Base-by-base conservation (phyloP, 2,888 invertebrate species). In the Anticlea derivata region DNA sequence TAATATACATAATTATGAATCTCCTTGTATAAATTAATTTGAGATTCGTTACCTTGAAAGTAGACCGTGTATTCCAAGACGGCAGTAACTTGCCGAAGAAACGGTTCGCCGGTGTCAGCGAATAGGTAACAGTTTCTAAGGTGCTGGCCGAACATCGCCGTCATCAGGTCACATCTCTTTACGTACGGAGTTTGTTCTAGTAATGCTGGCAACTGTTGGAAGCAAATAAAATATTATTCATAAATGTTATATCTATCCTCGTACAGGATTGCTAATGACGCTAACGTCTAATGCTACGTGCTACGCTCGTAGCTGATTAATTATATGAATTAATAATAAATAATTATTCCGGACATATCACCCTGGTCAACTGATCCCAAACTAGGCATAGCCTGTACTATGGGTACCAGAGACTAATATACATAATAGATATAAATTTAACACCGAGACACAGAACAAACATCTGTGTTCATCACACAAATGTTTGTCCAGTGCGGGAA, bases 121-220 rank as follows among this genome's bases (percentile, higher is more conserved):
- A 92, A 92, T 17, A 92, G 64, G 65, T 88, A 91, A 55, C 91
- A 91, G 61, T 82, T 84, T 41, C 86, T 67, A 55, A 92, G 64
- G 58, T 92, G 85, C 41, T 88, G 83, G 7, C 91, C 87, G 50
- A 92, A 92, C 80, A 92, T 84, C 1, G 87, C 84, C 0, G 84
- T 79, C 88, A 91, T 91, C 23, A 92, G 65, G 46, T 91, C 88
- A 46, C 88, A 91, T 1, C 86, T 79, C 20, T 91, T 68, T 5
- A 88, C 87, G 55, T 87, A 87, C 1, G 92, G 91, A 0, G 91
- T 85, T 57, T 83, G 79, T 0, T 69, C 63, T 11, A 91, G 53
- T 8, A 90, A 66, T 1, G 68, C 75, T 56, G 91, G 91, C 8
- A 91, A 61, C 89, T 90, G 46, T n/a, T 23, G 53, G 40, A 10